Evolutionary conservation across 2,888 invertebrate genomes (phyloP).

Genomic region (Leucozona laternaria): DNA sequence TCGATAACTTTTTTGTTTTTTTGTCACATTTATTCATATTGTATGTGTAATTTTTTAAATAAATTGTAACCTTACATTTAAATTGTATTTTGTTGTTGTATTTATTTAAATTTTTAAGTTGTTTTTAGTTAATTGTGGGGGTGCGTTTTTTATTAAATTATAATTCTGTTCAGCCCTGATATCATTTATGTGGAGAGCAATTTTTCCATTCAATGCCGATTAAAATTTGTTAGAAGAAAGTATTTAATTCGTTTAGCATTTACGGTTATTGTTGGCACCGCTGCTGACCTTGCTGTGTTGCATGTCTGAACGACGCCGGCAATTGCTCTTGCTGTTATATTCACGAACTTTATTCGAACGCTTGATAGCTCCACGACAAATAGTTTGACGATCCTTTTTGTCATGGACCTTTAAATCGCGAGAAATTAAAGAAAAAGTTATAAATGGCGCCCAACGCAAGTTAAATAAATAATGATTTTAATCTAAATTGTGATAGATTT

Average conservation of each 20-base stretch:
- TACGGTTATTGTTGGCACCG: conserved; percentile 87
- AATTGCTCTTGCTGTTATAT: conserved; percentile 84
- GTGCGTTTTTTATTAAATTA: conserved; percentile 39
- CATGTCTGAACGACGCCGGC: conserved; percentile 85
- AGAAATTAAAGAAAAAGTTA: neutral
- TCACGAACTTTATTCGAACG: conserved; percentile 86
- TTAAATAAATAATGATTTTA: neutral
- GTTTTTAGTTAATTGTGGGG: conserved; percentile 59
- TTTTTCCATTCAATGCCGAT: conserved; percentile 27
- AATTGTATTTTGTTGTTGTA: conserved; percentile 37
- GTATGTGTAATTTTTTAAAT: conserved; percentile 17
- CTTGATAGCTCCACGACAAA: conserved; percentile 85
- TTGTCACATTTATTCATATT: conserved; percentile 34
- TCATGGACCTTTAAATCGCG: conserved; percentile 81
- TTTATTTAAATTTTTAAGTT: conserved; percentile 26
- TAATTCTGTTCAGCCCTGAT: conserved; percentile 22
- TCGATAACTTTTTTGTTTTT: conserved; percentile 12
- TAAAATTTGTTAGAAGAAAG: conserved; percentile 2
- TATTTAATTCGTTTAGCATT: conserved; percentile 83
- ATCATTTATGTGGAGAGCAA: conserved; percentile 26
- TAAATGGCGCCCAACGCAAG: conserved; percentile 4
- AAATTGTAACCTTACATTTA: conserved; percentile 46
- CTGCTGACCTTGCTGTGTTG: conserved; percentile 85
- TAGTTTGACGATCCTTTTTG: conserved; percentile 83
- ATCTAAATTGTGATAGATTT: neutral